A percentile compares a stretch with the other conserved stretches of the same genome.
phyloP scores from a whole-genome alignment of 2,113 vertebrate genomes.

The Spea bombifrons region DNA sequence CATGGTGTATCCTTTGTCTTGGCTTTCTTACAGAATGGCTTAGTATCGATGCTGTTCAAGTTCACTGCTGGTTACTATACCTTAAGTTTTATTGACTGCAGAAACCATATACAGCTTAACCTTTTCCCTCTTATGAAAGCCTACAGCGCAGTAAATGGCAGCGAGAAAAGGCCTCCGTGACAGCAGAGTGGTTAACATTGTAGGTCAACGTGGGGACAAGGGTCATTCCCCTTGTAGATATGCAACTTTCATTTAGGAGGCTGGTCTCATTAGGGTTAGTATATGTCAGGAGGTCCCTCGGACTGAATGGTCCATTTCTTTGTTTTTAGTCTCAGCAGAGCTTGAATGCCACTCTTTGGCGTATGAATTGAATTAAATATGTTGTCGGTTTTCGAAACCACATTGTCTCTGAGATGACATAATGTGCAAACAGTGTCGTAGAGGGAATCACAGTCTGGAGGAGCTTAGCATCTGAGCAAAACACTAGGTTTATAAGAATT shows the following conservation, averaged over 20 bases:
- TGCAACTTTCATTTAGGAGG: not conserved
- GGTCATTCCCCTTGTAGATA: not conserved
- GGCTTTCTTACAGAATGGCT: not conserved
- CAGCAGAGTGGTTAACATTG: not conserved
- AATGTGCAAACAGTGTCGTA: not conserved
- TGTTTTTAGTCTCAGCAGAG: not conserved
- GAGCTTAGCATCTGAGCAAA: not conserved
- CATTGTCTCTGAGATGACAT: not conserved
- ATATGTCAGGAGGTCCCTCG: not conserved
- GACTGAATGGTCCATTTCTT: not conserved
- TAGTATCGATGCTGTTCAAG: not conserved
- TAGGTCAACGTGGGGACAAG: slow-evolving; percentile 15
- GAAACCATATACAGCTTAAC: not conserved
- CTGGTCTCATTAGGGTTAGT: not conserved
- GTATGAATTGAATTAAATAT: not conserved
- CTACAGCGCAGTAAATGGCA: not conserved
- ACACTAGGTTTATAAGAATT: not conserved
- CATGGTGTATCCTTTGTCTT: slow-evolving; percentile 39
- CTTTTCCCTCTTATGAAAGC: not conserved
- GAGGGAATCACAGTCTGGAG: not conserved
- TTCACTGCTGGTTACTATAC: not conserved
- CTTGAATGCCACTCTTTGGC: not conserved
- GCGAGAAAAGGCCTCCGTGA: not conserved
- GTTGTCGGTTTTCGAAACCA: not conserved
- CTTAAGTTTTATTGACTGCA: slow-evolving; percentile 13